A percentile compares a stretch with the other conserved stretches of the same genome.
phyloP scores from a whole-genome alignment of 1,140 invertebrate genomes.

The Anoplolepis gracilipes region DNA sequence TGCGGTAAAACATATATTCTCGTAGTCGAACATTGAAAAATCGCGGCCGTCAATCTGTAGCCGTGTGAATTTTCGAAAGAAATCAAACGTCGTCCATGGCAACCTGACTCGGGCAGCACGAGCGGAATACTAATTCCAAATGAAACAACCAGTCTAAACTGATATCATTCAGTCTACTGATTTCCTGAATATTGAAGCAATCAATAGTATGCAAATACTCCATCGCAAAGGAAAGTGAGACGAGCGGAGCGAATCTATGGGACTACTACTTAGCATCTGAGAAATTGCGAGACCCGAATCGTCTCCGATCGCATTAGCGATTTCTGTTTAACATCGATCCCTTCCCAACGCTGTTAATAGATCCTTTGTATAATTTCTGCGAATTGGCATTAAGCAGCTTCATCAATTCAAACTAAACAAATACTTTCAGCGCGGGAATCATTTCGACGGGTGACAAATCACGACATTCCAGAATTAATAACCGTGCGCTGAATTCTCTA shows the following conservation, averaged over 20 bases:
- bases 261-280: conserved; percentile 30
- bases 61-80: conserved; percentile 60
- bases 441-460: conserved; percentile 38
- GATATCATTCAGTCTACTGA: conserved; percentile 46
- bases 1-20: conserved; percentile 47
- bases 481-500: conserved; percentile 9
- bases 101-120: conserved; percentile 25
- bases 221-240: conserved; percentile 36
- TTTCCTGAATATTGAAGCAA: conserved; percentile 58
- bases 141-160: conserved; percentile 50
- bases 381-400: conserved; percentile 40
- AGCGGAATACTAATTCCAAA: conserved; percentile 51
- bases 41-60: conserved; percentile 55
- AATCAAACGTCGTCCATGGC: conserved; percentile 55
- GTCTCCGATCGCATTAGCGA: conserved; percentile 30
- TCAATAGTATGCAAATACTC: conserved; percentile 53
- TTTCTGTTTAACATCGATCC: conserved; percentile 49
- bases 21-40: conserved; percentile 55
- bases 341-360: background rate
- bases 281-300: conserved; percentile 27
- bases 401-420: conserved; percentile 19
- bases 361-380: conserved; percentile 35
- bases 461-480: conserved; percentile 26
- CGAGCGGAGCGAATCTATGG: background rate
- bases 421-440: background rate